Conservation (phyloP, 2,113 vertebrate genomes). For the Muntiacus muntjak region DNA sequence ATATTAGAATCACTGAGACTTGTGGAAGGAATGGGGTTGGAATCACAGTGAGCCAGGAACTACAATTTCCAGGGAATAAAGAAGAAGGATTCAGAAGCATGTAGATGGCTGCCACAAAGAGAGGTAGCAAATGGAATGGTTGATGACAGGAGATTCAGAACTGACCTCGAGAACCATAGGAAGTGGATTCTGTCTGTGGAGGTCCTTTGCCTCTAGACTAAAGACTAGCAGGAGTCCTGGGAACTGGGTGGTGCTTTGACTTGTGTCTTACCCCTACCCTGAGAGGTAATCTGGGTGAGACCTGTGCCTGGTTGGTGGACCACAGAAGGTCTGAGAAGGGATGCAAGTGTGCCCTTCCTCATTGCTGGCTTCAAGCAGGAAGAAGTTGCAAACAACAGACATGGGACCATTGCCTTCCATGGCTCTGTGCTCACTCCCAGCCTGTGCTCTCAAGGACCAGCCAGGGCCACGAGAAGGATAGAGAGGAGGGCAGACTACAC, state of each 20-base stretch:
- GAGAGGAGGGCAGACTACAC: neutral
- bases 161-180: neutral
- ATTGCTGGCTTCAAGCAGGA: neutral
- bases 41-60: neutral
- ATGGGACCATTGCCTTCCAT: neutral
- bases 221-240: neutral
- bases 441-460: neutral
- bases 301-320: neutral
- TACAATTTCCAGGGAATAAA: neutral
- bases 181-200: neutral
- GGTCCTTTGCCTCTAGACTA: neutral
- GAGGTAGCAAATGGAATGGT: neutral
- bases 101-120: neutral
- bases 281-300: neutral
- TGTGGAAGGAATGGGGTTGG: neutral
- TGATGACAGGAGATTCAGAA: neutral
- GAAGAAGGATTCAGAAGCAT: neutral
- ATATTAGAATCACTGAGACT: neutral
- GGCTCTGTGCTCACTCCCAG: neutral
- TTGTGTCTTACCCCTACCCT: neutral
- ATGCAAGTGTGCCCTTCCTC: neutral
- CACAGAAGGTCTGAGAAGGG: neutral
- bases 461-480: neutral
- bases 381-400: neutral
- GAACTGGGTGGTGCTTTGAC: neutral